Base-by-base conservation (phyloP, 2,113 vertebrate genomes). In the Megalops atlanticus region DNA sequence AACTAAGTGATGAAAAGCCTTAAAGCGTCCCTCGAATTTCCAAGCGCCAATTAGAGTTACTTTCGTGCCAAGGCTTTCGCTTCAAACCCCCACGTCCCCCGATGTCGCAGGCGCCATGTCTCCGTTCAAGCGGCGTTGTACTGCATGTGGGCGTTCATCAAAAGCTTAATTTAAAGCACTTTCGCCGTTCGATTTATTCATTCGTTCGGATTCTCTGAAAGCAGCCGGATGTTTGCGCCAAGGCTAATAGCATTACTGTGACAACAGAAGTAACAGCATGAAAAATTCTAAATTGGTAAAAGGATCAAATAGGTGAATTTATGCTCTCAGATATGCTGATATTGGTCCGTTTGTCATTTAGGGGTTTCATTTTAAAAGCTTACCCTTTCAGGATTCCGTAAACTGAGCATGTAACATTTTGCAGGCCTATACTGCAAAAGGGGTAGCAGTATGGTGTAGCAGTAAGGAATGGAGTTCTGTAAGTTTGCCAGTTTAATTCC, bases 321-420 rank as follows among this genome's bases (percentile, higher is more conserved):
- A 58, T 58, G 21, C 21, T 58, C n/a, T 58, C 3, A 58, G 5
- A 58, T 58, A 58, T 58, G 0, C 52, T 58, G 24, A 52, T 14
- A 18, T 58, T 18, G 24, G 21, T n/a, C 24, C 8, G 4, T 58
- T n/a, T n/a, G n/a, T n/a, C 2, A 2, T 4, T n/a, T 31, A 31
- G n/a, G 58, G 21, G 24, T 64, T 64, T 64, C n/a, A 64, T 64
- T 58, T 64, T 64, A n/a, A n/a, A n/a, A 64, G n/a, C 31, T 64
- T 5, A 31, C 58, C 31, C 24, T 10, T 27, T 54, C 14, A 49
- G 47, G 47, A 12, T 4, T 54, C 24, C 24, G 24, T 54, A 21
- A 54, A 21, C 16, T 24, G 49, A 54, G 24, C n/a, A n/a, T n/a
- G n/a, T n/a, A n/a, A n/a, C n/a, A n/a, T n/a, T n/a, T n/a, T n/a